Evolutionary conservation across 2,113 vertebrate genomes (phyloP).

Genomic region (Bufo bufo): DNA sequence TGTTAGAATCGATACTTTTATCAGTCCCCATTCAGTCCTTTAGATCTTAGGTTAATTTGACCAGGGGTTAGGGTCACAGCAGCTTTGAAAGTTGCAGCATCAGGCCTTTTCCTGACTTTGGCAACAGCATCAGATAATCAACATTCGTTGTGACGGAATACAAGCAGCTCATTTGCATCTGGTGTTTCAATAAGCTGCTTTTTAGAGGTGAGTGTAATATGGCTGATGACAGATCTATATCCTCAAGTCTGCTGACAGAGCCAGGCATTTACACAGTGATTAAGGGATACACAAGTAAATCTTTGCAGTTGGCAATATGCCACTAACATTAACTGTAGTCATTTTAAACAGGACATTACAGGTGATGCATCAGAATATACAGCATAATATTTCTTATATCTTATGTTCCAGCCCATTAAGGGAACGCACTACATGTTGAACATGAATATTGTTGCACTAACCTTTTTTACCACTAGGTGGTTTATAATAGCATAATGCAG

Average conservation of each 20-base stretch:
- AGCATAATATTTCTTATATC: not conserved
- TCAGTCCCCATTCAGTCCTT: not conserved
- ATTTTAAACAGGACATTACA: not conserved
- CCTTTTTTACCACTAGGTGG: not conserved
- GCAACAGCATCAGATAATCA: not conserved
- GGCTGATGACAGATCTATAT: not conserved
- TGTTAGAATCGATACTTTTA: not conserved
- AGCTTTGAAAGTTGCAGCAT: not conserved
- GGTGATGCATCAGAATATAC: not conserved
- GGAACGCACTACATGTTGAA: not conserved
- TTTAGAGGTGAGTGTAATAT: not conserved
- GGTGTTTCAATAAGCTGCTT: not conserved
- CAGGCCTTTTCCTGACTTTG: not conserved
- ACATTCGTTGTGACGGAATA: not conserved
- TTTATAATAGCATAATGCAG: too few relatives aligned
- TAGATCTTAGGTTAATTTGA: not conserved
- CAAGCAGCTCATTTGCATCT: not conserved
- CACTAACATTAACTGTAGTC: not conserved
- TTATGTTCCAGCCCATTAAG: not conserved
- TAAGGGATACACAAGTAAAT: not conserved
- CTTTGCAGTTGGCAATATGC: not conserved
- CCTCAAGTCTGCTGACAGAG: not conserved
- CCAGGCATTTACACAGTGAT: not conserved
- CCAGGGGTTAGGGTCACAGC: not conserved
- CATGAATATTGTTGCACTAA: not conserved